Evolutionary conservation across 2,113 vertebrate species (phyloP).

Genomic region (Pteropus alecto): DNA sequence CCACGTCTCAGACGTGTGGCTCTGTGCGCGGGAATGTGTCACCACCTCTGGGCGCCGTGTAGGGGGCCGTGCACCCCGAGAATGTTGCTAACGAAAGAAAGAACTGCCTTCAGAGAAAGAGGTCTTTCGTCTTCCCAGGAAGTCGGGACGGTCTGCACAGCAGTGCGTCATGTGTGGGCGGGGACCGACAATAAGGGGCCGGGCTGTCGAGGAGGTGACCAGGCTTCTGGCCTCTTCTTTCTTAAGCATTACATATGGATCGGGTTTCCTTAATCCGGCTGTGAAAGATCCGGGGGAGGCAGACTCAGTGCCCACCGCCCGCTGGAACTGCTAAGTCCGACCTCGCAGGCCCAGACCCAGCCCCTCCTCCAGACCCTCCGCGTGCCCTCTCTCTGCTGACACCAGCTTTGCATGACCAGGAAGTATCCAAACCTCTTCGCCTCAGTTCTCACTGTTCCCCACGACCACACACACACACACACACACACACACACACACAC

Average conservation of each 20-base stretch:
- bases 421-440: background rate
- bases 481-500: background rate
- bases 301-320: background rate
- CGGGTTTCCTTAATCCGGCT: background rate
- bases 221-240: background rate
- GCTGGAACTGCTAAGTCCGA: background rate
- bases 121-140: background rate
- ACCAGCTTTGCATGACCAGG: background rate
- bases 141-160: background rate
- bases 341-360: background rate
- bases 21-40: background rate
- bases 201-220: background rate
- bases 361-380: no score
- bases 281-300: background rate
- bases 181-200: background rate
- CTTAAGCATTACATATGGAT: background rate
- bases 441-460: background rate
- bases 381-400: background rate
- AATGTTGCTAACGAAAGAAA: constrained; percentile 31
- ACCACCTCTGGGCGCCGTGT: constrained; percentile 3
- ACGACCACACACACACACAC: background rate
- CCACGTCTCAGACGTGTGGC: constrained; percentile 34
- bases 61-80: background rate
- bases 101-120: background rate
- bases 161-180: background rate